Percentiles rank a stretch among this genome's conserved stretches.
Conservation (phyloP, 2,113 vertebrate genomes). For the Pollimyrus isidori region DNA sequence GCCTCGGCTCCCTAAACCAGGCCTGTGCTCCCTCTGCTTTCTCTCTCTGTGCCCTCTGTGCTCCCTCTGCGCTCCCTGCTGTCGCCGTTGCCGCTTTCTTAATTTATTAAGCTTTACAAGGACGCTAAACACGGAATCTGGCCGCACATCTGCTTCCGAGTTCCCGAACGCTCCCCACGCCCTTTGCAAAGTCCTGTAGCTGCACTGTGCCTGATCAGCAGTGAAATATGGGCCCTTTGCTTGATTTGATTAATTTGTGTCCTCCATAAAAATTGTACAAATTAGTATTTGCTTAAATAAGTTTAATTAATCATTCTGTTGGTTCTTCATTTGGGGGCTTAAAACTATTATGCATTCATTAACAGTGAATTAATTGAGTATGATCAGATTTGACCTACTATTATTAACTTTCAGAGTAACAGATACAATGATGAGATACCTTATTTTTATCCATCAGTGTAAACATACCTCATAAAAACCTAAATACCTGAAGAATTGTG, state of each 20-base stretch:
- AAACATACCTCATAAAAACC: not conserved
- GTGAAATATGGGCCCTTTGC: not conserved
- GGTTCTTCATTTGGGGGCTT: not conserved
- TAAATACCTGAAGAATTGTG: not conserved
- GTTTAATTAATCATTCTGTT: slow-evolving; percentile 9
- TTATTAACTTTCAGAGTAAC: not conserved
- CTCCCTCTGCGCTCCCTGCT: not conserved
- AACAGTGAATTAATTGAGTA: slow-evolving; percentile 5
- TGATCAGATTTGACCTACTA: not conserved
- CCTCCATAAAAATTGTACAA: slow-evolving; percentile 5
- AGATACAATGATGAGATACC: not conserved
- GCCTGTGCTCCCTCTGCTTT: not conserved
- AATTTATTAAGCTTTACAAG: slow-evolving; percentile 1
- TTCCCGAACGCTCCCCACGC: not conserved
- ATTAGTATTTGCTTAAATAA: slow-evolving; percentile 8
- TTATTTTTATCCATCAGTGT: not conserved
- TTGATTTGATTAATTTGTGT: slow-evolving; percentile 10
- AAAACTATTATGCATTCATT: slow-evolving; percentile 2
- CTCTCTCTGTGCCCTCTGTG: too few species aligned
- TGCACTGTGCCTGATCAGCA: not conserved
- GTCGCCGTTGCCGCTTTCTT: not conserved
- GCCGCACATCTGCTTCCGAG: not conserved
- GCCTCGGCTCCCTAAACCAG: not conserved
- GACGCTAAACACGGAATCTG: not conserved
- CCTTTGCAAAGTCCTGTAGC: not conserved